These are phyloP conservation scores for Papilio glaucus DNA, from an alignment of 1,140 invertebrate genomes.

Conservation along the genomic window DNA sequence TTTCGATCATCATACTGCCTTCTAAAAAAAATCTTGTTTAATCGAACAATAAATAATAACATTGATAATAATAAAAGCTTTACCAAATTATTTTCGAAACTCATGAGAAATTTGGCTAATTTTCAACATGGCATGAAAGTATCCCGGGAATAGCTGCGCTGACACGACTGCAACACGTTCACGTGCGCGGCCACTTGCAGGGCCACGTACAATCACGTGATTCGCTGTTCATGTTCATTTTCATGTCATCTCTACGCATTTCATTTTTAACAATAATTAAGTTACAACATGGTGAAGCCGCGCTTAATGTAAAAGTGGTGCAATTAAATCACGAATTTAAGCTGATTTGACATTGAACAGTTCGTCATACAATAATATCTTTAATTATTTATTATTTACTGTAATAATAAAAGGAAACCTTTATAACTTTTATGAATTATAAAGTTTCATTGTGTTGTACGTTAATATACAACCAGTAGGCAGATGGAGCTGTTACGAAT, in stretches of 20 bases:
- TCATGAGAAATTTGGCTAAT: background rate
- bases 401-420: background rate
- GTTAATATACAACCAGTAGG: background rate
- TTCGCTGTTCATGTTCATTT: background rate
- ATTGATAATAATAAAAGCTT: too few species aligned
- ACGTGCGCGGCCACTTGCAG: background rate
- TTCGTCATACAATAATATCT: too few species aligned
- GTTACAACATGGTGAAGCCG: too few species aligned
- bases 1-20: too few species aligned
- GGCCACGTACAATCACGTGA: background rate
- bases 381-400: too few species aligned
- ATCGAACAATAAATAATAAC: too few species aligned
- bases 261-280: background rate
- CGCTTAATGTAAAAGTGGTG: too few species aligned
- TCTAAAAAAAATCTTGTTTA: too few species aligned
- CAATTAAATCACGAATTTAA: too few species aligned
- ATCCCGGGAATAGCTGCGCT: background rate
- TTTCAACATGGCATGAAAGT: slow-evolving; percentile 5
- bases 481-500: slow-evolving; percentile 17
- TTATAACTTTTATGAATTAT: background rate
- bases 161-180: background rate
- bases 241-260: background rate
- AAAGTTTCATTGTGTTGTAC: background rate
- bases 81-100: too few species aligned
- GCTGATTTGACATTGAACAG: too few species aligned